Conservation (phyloP, 2,113 vertebrate genomes). For the Pelusios castaneus region DNA sequence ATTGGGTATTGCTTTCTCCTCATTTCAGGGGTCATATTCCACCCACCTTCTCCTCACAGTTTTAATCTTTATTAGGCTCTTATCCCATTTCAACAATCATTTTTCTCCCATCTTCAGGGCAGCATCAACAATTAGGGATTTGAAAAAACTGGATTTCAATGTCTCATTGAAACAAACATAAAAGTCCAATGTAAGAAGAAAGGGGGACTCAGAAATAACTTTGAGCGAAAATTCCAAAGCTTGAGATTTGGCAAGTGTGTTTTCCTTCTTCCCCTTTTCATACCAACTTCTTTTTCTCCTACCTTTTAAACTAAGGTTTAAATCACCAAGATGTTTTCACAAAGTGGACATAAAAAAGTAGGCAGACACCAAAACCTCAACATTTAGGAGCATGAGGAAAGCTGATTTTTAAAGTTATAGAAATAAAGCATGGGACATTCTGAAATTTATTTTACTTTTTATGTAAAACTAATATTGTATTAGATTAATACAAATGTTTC, state of each 20-base stretch:
- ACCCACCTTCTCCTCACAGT: background rate
- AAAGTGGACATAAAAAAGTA: too few species aligned
- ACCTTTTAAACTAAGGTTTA: background rate
- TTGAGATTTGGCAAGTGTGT: background rate
- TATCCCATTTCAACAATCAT: background rate
- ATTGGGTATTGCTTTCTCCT: background rate
- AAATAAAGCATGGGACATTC: background rate
- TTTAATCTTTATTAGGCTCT: background rate
- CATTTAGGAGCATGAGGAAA: background rate
- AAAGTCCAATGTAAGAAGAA: background rate
- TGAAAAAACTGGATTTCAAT: background rate
- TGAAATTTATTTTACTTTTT: too few species aligned
- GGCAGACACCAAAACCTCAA: background rate
- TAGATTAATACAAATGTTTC: too few species aligned
- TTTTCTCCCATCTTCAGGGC: background rate
- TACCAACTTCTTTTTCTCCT: fast-evolving
- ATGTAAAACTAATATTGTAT: too few species aligned
- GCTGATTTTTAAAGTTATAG: fast-evolving
- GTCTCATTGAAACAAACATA: background rate
- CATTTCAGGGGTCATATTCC: background rate
- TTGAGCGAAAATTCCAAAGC: fast-evolving
- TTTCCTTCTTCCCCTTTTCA: background rate
- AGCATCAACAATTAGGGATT: fast-evolving
- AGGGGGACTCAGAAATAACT: background rate
- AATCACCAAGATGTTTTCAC: fast-evolving